Percentiles rank a stretch among this genome's conserved stretches.
These are phyloP conservation scores for Meteorus colon DNA, from an alignment of 2,888 invertebrate genomes.

Conservation along the genomic window DNA sequence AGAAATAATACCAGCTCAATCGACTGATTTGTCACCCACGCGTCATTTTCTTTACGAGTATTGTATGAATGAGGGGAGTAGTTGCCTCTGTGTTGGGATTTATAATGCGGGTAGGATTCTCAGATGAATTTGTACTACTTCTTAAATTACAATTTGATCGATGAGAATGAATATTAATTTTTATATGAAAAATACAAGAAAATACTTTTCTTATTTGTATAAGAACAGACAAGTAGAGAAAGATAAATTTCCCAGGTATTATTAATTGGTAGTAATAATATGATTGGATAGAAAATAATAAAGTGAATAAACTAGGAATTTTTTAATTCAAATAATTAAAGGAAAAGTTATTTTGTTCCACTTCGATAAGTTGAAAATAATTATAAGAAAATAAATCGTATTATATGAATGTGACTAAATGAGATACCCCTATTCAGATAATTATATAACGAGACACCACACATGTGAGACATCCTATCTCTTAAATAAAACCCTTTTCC, in stretches of 20 bases:
- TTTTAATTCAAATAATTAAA: too few species aligned
- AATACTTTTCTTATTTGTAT: too few species aligned
- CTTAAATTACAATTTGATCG: background rate
- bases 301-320: too few species aligned
- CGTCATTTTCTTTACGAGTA: slow-evolving; percentile 65
- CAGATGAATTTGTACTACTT: background rate
- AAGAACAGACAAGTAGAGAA: too few species aligned
- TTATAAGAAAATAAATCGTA: background rate
- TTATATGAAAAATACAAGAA: too few species aligned
- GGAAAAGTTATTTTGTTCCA: too few species aligned
- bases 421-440: background rate
- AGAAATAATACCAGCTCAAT: slow-evolving; percentile 58
- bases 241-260: too few species aligned
- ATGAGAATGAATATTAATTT: background rate
- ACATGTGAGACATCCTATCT: background rate
- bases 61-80: too few species aligned
- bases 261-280: too few species aligned
- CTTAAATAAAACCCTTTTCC: slow-evolving; percentile 48
- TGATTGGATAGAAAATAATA: too few species aligned
- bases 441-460: slow-evolving; percentile 26
- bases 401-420: background rate
- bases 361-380: background rate
- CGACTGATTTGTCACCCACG: slow-evolving; percentile 71
- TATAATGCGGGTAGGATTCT: slow-evolving; percentile 12
- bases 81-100: background rate